Base-by-base conservation (phyloP, 2,113 vertebrate genomes). In the Brachypteracias leptosomus region DNA sequence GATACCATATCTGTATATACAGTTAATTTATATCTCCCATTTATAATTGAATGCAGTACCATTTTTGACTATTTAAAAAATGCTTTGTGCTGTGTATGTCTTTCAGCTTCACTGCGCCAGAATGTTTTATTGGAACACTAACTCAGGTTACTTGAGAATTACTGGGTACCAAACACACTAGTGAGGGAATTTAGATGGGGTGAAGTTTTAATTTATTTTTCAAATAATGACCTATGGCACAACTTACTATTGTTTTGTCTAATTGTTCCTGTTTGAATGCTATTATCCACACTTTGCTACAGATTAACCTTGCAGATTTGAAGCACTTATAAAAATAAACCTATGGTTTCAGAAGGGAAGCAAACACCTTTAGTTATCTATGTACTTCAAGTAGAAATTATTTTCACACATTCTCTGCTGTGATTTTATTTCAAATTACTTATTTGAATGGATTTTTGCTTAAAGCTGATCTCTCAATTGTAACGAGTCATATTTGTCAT, bases 111-210 rank as follows among this genome's bases (percentile, higher is more conserved):
- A 18, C 44, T 49, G 38, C 63, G 13, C 15, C 12, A 49, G 16
- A 61, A 54, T 67, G 11, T 78, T 96, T 94, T 86, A 88, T 70
- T 93, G 73, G 24, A 89, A 76, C 58, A 90, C 91, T 92, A 85
- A 65, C 61, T 88, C 61, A 46, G 54, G 24, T 90, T 71, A 78
- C 62, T 71, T 76, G 35, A 91, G 80, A 93, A 86, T 90, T 93
- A 78, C 38, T 63, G 54, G 36, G 35, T 42, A 87, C 66, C 65
- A 91, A 90, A 79, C n/a, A 51, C 38, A 78, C 28, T 49, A 65
- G 31, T 70, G 33, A 66, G 29, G 46, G 36, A 88, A 85, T 74
- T 80, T 73, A 78, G 74, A 47, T 86, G 55, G 67, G 51, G 46
- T 70, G 38, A 18, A 17, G 4, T 14, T 77, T 75, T n/a, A 81